These are phyloP conservation scores for Brachypodius melanocephalos DNA, from an alignment of 2,113 vertebrate species.

Conservation along the genomic window DNA sequence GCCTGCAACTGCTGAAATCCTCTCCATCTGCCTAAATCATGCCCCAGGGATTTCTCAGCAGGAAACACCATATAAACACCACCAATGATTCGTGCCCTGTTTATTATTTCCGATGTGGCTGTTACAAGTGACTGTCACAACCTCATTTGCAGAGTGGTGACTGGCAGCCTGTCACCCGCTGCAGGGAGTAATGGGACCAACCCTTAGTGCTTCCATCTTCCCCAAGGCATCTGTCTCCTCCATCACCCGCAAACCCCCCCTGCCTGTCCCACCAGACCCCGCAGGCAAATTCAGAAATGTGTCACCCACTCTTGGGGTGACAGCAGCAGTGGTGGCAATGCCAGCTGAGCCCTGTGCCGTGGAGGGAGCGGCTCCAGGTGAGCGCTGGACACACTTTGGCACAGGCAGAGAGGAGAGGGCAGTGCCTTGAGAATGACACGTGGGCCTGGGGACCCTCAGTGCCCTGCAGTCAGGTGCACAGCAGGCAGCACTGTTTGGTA, in stretches of 20 bases:
- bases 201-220: constrained; percentile 44
- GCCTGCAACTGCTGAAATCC: background rate
- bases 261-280: background rate
- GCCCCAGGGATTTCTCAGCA: constrained; percentile 19
- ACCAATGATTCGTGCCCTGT: background rate
- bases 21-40: background rate
- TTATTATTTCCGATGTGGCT: constrained; percentile 53
- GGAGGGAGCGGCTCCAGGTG: fast-evolving
- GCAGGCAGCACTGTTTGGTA: fast-evolving
- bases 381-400: background rate
- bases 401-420: background rate
- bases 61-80: constrained; percentile 17
- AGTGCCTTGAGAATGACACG: background rate
- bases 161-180: constrained; percentile 69
- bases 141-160: constrained; percentile 58
- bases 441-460: fast-evolving
- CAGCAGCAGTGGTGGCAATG: background rate
- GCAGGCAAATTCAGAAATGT: constrained; percentile 34
- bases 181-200: background rate
- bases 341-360: background rate
- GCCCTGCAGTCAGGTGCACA: fast-evolving
- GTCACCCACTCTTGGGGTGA: background rate
- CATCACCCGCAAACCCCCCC: background rate
- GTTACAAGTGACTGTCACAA: constrained; percentile 49
- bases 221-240: constrained; percentile 66